Base-by-base conservation (phyloP, 2,113 vertebrate genomes). In the Prunella himalayana region DNA sequence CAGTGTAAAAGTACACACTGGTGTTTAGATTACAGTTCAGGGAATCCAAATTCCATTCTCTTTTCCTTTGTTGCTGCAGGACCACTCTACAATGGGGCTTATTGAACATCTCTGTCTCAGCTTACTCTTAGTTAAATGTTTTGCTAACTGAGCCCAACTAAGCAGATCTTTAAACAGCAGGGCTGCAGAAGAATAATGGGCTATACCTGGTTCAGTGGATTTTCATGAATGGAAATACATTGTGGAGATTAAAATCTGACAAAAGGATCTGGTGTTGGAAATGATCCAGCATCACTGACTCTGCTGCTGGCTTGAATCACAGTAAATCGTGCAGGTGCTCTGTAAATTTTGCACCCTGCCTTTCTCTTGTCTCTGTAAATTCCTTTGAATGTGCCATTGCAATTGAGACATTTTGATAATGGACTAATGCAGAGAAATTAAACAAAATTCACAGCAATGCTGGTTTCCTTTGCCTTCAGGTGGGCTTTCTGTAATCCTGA, bases 1-100 rank as follows among this genome's bases (percentile, higher is more conserved):
- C 47, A 68, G 28, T 25, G 37, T 59, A 6, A 4, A 85, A 39
- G 37, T 33, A 22, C 63, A 16, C 0, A 0, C 23, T 2, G 3
- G 13, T 44, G 30, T 64, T 85, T 5, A 22, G 50, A 86, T 72
- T 70, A 15, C 42, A 39, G 51, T 28, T 60, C 35, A 35, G 35
- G 57, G 61, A 90, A 49, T 44, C 31, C 35, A 63, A 7, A 56
- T 79, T 63, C 45, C 5, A 0, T 39, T 47, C 57, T 33, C n/a
- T 42, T 82, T 45, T 10, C 18, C 35, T 17, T 6, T 24, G n/a
- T 37, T 85, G 76, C 59, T 7, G 10, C 59, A 66, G 44, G 44
- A 35, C 50, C 13, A 1, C 66, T 69, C 37, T 27, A 51, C 41
- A n/a, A 0, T 14, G 68, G 39, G 30, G 35, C 33, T 84, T 20